These are phyloP conservation scores for Taurulus bubalis DNA, from an alignment of 2,113 vertebrate species.

Conservation along the genomic window DNA sequence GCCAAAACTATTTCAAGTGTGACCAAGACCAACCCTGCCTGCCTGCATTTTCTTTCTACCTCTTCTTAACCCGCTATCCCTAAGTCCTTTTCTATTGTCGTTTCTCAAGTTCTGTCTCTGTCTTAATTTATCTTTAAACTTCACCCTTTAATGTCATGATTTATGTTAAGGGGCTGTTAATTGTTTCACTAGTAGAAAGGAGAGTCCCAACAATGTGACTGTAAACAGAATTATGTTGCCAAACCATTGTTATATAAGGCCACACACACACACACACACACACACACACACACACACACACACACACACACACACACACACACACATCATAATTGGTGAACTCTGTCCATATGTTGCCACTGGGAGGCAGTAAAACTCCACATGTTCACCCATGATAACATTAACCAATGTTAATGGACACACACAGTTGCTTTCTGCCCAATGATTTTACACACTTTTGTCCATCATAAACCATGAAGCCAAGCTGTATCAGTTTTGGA, in stretches of 20 bases:
- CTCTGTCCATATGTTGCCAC: slow-evolving; percentile 10
- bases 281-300: neutral
- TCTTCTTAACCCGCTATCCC: neutral
- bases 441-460: neutral
- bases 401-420: neutral
- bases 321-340: neutral
- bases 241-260: neutral
- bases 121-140: neutral
- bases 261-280: neutral
- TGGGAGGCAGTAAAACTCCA: slow-evolving; percentile 77
- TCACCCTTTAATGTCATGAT: neutral
- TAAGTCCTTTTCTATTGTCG: neutral
- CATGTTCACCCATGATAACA: slow-evolving; percentile 27
- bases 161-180: neutral
- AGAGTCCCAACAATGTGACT: neutral
- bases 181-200: neutral
- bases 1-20: neutral
- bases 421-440: neutral
- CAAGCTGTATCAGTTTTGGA: neutral
- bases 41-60: neutral
- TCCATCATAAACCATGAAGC: neutral
- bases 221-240: neutral
- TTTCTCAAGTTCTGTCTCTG: neutral
- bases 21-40: neutral
- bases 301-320: neutral